These are phyloP conservation scores for Pseudococcus viburni DNA, from an alignment of 2,888 invertebrate genomes.

Conservation along the genomic window DNA sequence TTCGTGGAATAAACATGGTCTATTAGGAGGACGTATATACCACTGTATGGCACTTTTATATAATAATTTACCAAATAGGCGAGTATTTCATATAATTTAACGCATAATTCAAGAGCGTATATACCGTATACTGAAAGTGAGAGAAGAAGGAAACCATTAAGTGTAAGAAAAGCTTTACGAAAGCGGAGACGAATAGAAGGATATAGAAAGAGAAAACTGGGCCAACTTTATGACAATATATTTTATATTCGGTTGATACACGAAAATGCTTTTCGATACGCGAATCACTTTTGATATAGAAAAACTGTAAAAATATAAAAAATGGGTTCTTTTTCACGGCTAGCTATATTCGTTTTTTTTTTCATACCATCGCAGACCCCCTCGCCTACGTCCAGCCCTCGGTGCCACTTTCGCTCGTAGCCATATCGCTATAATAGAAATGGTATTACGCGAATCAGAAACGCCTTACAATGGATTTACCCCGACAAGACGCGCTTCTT, in stretches of 20 bases:
- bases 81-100: conserved; percentile 23
- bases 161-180: background rate
- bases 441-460: conserved; percentile 23
- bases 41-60: background rate
- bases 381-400: background rate
- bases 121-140: background rate
- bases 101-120: background rate
- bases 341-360: background rate
- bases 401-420: conserved; percentile 31
- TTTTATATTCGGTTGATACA: conserved; percentile 47
- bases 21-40: background rate
- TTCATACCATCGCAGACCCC: background rate
- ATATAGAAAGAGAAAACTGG: conserved; percentile 13
- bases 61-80: conserved; percentile 18
- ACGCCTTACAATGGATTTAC: conserved; percentile 25
- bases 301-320: conserved; percentile 46
- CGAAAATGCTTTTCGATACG: conserved; percentile 47
- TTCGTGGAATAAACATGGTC: background rate
- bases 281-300: conserved; percentile 42
- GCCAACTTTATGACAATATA: conserved; percentile 45
- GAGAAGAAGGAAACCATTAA: conserved; percentile 1
- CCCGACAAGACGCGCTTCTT: conserved; percentile 11
- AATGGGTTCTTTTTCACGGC: conserved; percentile 20
- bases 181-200: background rate
- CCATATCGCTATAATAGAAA: conserved; percentile 13